Percentiles rank a stretch among this genome's conserved stretches.
Evolutionary conservation across 2,113 vertebrate genomes (phyloP).

Genomic region (Lagopus leucura): DNA sequence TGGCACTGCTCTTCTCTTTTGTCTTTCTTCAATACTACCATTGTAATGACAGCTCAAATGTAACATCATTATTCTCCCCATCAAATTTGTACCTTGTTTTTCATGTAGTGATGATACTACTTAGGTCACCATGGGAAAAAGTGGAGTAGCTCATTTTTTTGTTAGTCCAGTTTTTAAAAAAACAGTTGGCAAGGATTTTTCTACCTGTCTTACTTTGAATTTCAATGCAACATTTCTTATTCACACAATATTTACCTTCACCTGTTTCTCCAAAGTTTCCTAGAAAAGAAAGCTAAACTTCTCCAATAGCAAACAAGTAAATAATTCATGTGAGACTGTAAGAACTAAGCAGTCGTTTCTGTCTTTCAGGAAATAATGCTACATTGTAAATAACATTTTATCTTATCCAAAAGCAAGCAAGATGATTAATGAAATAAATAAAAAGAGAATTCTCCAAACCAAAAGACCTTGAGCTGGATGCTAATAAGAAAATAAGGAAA

Average conservation of each 20-base stretch:
- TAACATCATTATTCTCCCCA: neutral
- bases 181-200: neutral
- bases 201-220: neutral
- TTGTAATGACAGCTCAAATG: neutral
- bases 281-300: neutral
- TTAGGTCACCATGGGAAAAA: neutral
- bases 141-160: neutral
- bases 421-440: slow-evolving; percentile 7
- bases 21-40: neutral
- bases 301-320: neutral
- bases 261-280: neutral
- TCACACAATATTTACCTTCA: neutral
- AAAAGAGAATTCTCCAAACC: neutral
- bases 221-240: neutral
- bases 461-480: neutral
- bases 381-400: slow-evolving; percentile 2
- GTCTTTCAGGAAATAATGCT: neutral
- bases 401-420: neutral
- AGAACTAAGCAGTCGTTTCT: neutral
- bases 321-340: neutral
- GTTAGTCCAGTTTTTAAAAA: neutral
- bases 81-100: neutral
- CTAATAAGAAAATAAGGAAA: neutral
- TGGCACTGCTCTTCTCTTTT: neutral
- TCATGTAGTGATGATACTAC: neutral